phyloP scores from a whole-genome alignment of 2,888 invertebrate species.

The Spisula solida region DNA sequence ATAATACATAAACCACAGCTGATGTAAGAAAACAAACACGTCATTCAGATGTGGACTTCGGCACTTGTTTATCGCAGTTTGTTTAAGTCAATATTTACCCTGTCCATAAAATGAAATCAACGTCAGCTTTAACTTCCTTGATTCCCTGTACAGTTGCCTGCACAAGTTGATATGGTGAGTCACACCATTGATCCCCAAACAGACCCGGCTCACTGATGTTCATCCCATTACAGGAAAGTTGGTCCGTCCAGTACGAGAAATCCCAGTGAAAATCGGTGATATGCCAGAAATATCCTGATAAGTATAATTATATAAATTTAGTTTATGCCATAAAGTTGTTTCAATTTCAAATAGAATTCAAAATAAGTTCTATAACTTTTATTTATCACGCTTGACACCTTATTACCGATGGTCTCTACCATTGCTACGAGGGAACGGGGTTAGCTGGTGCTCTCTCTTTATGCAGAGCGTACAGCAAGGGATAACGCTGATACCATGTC shows the following conservation, averaged over 20 bases:
- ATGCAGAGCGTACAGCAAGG: too few species aligned
- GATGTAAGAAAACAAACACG: neutral
- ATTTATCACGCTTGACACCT: too few species aligned
- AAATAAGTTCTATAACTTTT: too few species aligned
- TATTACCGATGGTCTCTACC: too few species aligned
- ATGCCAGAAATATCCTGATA: constrained; percentile 80
- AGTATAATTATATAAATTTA: neutral
- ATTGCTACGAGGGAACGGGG: too few species aligned
- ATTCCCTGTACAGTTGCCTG: constrained; percentile 95
- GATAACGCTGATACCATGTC: too few species aligned
- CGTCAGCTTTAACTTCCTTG: constrained; percentile 94
- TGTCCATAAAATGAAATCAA: constrained; percentile 98
- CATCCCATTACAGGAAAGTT: constrained; percentile 61
- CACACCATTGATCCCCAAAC: constrained; percentile 94
- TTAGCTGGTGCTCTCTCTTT: too few species aligned
- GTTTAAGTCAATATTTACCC: constrained; percentile 89
- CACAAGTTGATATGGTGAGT: constrained; percentile 95
- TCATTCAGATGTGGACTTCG: neutral
- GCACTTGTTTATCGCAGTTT: neutral
- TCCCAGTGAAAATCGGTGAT: constrained; percentile 81
- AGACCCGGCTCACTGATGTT: constrained; percentile 87
- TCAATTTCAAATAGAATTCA: too few species aligned
- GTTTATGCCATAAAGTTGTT: too few species aligned
- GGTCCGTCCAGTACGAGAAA: constrained; percentile 73
- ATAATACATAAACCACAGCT: too few species aligned